These are phyloP conservation scores for Planococcus citri DNA, from an alignment of 1,140 invertebrate species.

Conservation along the genomic window DNA sequence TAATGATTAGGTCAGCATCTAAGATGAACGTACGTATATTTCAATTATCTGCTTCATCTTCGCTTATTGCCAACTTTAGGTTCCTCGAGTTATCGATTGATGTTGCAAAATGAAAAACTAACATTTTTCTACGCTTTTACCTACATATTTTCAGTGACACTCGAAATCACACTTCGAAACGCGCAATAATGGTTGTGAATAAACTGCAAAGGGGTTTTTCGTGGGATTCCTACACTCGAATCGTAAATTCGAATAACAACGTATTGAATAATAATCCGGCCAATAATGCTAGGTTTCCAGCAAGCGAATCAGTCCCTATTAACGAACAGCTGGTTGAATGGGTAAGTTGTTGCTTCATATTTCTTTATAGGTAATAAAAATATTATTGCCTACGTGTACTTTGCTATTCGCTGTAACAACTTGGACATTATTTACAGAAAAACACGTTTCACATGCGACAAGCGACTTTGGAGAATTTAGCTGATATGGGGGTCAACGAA, in stretches of 20 bases:
- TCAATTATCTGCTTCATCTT: too few species aligned
- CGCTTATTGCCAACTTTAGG: too few species aligned
- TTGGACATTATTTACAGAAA: conserved; percentile 35
- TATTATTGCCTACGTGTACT: conserved; percentile 18
- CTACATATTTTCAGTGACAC: too few species aligned
- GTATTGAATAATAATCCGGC: not conserved
- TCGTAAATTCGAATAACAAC: not conserved
- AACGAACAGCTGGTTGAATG: not conserved
- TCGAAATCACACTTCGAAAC: too few species aligned
- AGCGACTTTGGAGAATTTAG: conserved; percentile 46
- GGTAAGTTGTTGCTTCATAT: not conserved
- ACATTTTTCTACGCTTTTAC: too few species aligned
- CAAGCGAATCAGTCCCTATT: not conserved
- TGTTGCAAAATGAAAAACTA: too few species aligned
- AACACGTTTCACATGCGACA: conserved; percentile 46
- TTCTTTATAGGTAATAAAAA: not conserved
- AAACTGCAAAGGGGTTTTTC: not conserved
- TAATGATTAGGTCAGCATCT: too few species aligned
- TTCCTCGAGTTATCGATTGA: too few species aligned
- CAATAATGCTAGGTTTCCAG: not conserved
- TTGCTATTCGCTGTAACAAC: not conserved
- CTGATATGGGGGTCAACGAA: conserved; percentile 27
- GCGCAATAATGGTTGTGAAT: conserved; percentile 30
- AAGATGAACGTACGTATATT: too few species aligned
- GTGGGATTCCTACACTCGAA: not conserved